Evolutionary conservation across 2,113 vertebrate genomes (phyloP).

Genomic region (Rhinolophus sinicus): DNA sequence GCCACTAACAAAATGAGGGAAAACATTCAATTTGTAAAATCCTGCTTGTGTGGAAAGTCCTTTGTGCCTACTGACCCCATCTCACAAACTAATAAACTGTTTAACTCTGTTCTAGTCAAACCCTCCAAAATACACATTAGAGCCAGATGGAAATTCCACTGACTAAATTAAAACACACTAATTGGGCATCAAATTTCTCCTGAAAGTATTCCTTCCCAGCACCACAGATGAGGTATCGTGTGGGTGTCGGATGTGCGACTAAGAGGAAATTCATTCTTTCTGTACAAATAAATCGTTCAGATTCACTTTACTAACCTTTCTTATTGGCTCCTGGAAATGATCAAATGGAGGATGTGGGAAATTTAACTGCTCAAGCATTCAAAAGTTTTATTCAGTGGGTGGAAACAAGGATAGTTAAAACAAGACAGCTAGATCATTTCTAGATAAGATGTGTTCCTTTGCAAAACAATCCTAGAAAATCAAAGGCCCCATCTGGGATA

Average conservation of each 20-base stretch:
- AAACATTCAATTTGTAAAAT: neutral
- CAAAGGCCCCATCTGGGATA: neutral
- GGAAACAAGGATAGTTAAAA: neutral
- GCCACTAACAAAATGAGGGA: neutral
- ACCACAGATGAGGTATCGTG: conserved; percentile 49
- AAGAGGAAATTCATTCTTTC: conserved; percentile 77
- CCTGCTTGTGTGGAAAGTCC: neutral
- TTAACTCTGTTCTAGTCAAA: neutral
- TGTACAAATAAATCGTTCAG: conserved; percentile 70
- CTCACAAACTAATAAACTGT: neutral
- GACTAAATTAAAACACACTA: conserved; percentile 67
- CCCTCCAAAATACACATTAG: neutral
- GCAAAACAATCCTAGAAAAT: neutral
- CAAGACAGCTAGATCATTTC: neutral
- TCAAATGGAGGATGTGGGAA: conserved; percentile 44
- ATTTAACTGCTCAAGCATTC: conserved; percentile 4
- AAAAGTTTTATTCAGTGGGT: neutral
- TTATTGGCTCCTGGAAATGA: conserved; percentile 68
- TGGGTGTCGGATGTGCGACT: conserved; percentile 68
- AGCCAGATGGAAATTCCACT: conserved; percentile 72
- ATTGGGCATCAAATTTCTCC: conserved; percentile 69
- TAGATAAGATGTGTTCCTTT: neutral
- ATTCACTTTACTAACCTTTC: conserved; percentile 25
- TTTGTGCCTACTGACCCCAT: neutral
- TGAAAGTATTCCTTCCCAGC: conserved; percentile 57